phyloP scores from a whole-genome alignment of 2,888 invertebrate genomes.

The Tenthredo distinguenda region DNA sequence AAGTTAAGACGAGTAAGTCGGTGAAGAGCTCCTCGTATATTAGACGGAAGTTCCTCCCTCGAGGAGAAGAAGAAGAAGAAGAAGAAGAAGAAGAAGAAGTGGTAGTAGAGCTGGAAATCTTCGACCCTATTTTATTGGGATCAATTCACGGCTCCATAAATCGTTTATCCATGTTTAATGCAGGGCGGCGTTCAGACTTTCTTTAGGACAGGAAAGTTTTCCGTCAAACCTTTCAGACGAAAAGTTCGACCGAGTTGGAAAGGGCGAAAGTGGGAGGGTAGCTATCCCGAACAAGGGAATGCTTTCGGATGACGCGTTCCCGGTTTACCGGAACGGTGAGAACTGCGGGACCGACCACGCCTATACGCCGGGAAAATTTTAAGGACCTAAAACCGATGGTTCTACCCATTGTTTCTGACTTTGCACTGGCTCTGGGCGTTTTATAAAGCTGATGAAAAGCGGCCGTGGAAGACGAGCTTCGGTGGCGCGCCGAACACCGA shows the following conservation, averaged over 20 bases:
- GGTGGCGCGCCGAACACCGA: conserved; percentile 60
- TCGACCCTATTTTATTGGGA: conserved; percentile 51
- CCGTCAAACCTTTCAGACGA: conserved; percentile 71
- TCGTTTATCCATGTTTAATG: conserved; percentile 76
- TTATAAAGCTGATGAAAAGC: conserved; percentile 49
- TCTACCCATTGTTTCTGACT: conserved; percentile 24
- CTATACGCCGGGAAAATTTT: conserved; percentile 50
- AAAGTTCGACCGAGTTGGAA: conserved; percentile 57
- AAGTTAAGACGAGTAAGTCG: conserved; percentile 5
- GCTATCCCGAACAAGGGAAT: conserved; percentile 75
- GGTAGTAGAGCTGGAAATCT: conserved; percentile 9
- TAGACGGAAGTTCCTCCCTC: background rate
- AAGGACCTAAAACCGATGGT: conserved; percentile 46
- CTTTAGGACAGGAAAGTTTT: conserved; percentile 66
- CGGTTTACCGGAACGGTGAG: conserved; percentile 67
- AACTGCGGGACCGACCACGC: conserved; percentile 57
- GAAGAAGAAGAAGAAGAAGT: too few relatives aligned
- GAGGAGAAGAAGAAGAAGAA: background rate
- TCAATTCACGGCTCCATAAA: conserved; percentile 66
- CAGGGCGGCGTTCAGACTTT: conserved; percentile 65
- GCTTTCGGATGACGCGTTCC: conserved; percentile 74
- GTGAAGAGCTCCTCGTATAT: background rate
- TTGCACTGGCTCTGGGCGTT: conserved; percentile 6
- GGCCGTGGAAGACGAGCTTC: conserved; percentile 45
- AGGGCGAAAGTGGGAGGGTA: conserved; percentile 61